Conservation (phyloP, 2,797 vertebrate species). For the Bovichtus variegatus region DNA sequence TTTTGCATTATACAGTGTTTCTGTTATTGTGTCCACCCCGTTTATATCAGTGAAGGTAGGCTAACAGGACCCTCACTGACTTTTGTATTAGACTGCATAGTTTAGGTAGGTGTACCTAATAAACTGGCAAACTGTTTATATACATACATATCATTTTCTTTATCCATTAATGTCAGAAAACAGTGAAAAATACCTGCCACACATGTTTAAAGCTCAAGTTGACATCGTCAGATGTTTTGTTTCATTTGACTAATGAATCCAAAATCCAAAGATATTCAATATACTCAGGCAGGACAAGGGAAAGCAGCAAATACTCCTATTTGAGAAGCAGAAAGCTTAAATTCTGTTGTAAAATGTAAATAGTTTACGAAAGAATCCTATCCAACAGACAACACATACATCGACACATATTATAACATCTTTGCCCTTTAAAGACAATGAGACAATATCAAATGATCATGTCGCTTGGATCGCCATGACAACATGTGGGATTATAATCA, state of each 20-base stretch:
- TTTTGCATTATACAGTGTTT: background rate
- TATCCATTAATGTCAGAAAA: background rate
- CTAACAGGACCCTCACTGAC: background rate
- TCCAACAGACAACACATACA: background rate
- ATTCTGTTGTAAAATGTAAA: background rate
- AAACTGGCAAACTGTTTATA: too few relatives aligned
- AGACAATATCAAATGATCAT: too few relatives aligned
- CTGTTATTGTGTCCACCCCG: too few relatives aligned
- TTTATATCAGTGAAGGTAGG: background rate
- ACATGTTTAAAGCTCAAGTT: background rate
- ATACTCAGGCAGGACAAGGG: background rate
- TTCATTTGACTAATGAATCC: background rate
- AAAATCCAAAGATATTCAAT: background rate
- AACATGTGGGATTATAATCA: too few relatives aligned
- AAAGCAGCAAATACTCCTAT: too few relatives aligned
- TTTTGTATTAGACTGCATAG: too few relatives aligned
- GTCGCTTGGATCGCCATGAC: too few relatives aligned
- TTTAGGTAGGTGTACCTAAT: too few relatives aligned
- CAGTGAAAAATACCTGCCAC: background rate
- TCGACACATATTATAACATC: too few relatives aligned
- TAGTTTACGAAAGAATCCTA: background rate
- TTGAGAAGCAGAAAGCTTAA: too few relatives aligned
- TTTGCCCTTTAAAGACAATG: background rate
- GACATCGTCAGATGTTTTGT: background rate
- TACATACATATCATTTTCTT: too few relatives aligned